Evolutionary conservation across 2,888 invertebrate species (phyloP).

Genomic region (Drosophila nigricruria): DNA sequence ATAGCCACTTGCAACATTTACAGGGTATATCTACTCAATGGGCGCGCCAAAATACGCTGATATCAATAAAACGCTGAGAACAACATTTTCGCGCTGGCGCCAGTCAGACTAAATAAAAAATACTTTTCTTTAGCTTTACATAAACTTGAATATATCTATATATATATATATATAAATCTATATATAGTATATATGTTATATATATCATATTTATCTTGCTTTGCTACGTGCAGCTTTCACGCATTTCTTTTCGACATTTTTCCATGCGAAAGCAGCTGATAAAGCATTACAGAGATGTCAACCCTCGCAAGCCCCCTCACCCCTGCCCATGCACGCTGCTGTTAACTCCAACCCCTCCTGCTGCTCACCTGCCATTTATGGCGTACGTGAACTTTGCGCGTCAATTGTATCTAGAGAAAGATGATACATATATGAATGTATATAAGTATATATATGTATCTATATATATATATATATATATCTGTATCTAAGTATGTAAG

Average conservation of each 20-base stretch:
- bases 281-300: constrained; percentile 48
- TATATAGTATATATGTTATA: background rate
- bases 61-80: constrained; percentile 23
- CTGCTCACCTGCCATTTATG: constrained; percentile 59
- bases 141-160: background rate
- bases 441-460: background rate
- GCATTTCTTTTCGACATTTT: constrained; percentile 34
- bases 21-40: constrained; percentile 12
- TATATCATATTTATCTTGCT: constrained; percentile 12
- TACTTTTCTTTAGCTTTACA: constrained; percentile 20
- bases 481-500: constrained; percentile 9
- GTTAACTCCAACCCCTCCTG: too few relatives aligned
- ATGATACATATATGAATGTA: background rate
- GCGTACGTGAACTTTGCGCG: constrained; percentile 64
- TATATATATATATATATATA: constrained; percentile 4
- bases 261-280: constrained; percentile 48
- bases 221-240: constrained; percentile 60
- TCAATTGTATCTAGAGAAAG: constrained; percentile 39
- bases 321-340: too few relatives aligned
- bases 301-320: background rate
- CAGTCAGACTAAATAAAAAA: background rate
- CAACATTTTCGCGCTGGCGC: constrained; percentile 14
- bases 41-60: constrained; percentile 23
- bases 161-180: background rate
- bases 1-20: background rate